phyloP scores from a whole-genome alignment of 2,113 vertebrate genomes.

The Cinclus mexicanus region DNA sequence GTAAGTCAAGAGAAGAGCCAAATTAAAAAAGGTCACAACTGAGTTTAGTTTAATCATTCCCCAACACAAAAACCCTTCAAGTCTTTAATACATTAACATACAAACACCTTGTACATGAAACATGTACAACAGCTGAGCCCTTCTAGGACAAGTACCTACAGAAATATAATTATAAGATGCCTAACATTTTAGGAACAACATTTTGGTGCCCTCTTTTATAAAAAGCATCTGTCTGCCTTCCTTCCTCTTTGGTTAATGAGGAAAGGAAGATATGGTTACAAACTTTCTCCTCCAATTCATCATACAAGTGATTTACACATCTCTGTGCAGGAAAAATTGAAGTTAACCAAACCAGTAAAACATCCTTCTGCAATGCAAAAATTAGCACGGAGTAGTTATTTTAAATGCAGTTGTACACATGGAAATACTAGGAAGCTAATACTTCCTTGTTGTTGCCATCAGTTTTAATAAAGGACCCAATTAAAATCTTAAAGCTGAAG shows the following conservation, averaged over 20 bases:
- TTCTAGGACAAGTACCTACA: conserved; percentile 51
- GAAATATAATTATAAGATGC: conserved; percentile 52
- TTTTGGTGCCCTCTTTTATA: conserved; percentile 62
- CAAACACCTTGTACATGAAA: conserved; percentile 36
- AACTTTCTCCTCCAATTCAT: conserved; percentile 8
- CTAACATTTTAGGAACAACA: conserved; percentile 67
- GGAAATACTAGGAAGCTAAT: not conserved
- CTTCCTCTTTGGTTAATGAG: conserved; percentile 18
- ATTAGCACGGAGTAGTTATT: not conserved
- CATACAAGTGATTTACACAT: not conserved
- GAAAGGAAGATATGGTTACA: conserved; percentile 47
- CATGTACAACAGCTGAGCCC: conserved; percentile 56
- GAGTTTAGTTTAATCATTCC: not conserved
- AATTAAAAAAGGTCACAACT: not conserved
- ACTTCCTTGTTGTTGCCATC: not conserved
- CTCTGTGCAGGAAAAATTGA: not conserved
- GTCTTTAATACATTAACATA: conserved; percentile 37
- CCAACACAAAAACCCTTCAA: not conserved
- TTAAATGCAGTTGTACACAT: not conserved
- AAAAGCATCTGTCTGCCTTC: conserved; percentile 55
- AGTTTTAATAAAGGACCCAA: not conserved
- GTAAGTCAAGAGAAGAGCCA: not conserved
- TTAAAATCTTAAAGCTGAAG: not conserved
- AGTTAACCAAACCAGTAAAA: not conserved
- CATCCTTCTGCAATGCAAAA: not conserved